These are phyloP conservation scores for Drepanosiphum platanoidis DNA, from an alignment of 2,888 invertebrate genomes.

Conservation along the genomic window DNA sequence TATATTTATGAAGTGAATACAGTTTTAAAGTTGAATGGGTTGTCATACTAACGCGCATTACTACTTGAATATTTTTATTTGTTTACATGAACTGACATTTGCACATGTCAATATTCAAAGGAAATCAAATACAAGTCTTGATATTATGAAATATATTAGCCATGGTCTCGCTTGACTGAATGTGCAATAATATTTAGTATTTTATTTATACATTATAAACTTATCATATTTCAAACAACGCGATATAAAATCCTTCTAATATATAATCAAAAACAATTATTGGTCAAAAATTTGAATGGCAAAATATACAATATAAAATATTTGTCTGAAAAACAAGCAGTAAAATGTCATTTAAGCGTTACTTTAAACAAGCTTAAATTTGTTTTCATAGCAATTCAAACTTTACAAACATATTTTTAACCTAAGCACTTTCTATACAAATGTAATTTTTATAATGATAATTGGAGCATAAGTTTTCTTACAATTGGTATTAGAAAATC, in stretches of 20 bases:
- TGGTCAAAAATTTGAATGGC: background rate
- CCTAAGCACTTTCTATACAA: background rate
- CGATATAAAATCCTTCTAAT: slow-evolving; percentile 12
- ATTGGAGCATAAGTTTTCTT: slow-evolving; percentile 29
- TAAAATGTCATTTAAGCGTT: background rate
- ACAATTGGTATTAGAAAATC: background rate
- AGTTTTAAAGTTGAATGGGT: background rate
- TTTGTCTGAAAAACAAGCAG: background rate
- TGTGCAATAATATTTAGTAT: background rate
- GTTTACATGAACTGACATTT: too few species aligned
- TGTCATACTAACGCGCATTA: too few species aligned
- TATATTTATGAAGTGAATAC: background rate
- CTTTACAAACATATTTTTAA: background rate
- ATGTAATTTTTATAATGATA: background rate
- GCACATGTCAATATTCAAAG: background rate
- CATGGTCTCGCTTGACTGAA: background rate
- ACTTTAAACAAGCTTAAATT: too few species aligned
- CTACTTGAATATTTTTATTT: too few species aligned
- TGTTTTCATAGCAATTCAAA: background rate
- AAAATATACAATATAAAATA: slow-evolving; percentile 8
- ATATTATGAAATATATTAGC: background rate
- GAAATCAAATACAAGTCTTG: background rate
- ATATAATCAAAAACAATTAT: background rate
- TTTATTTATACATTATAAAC: background rate
- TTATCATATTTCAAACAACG: slow-evolving; percentile 27